Evolutionary conservation across 2,888 invertebrate species (phyloP), one percentile per base, ranked within the genome.

Genomic region (Eupithecia exiguata): DNA sequence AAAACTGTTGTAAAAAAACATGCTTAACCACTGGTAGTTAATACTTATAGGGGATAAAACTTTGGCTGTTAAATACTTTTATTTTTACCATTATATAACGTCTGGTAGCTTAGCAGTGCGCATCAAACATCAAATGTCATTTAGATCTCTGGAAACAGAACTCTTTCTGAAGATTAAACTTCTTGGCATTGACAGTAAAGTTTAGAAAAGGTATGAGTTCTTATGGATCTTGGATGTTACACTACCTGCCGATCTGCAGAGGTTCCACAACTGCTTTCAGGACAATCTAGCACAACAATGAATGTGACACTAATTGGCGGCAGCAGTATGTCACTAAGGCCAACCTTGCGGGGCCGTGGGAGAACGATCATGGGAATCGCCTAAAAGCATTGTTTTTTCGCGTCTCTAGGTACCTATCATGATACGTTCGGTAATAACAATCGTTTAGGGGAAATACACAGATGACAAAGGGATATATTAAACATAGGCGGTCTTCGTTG

Each of bases 271-370:
- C 30, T 35, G 65, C 53, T 68, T 71, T 49, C 46, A 53, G 70
- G 67, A 76, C 21, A 63, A 35, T 67, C 67, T 70, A 74, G 70
- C 66, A 66, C 74, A 77, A 43, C 66, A 72, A 68, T 70, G 69
- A 40, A 74, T 74, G 68, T 70, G 74, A 70, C 77, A 70, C 71
- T 74, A 77, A 80, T 79, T 78, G 77, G 75, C 73, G 70, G 72
- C 74, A 40, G n/a, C 69, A 77, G 76, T 80, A 74, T 80, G 79
- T 76, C 80, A 77, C 77, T 65, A 73, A 74, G 71, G 71, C 74
- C 79, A 77, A 79, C 84, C 87, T 84, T 84, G 71, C 5, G 81
- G 82, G 89, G 89, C 89, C 89, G 89, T 89, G 89, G 75, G 89
- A 89, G 72, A 69, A 40, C 36, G 70, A 30, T 81, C 85, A 82